Conservation (phyloP, 1,140 invertebrate genomes). For the Ganaspis sp. region DNA sequence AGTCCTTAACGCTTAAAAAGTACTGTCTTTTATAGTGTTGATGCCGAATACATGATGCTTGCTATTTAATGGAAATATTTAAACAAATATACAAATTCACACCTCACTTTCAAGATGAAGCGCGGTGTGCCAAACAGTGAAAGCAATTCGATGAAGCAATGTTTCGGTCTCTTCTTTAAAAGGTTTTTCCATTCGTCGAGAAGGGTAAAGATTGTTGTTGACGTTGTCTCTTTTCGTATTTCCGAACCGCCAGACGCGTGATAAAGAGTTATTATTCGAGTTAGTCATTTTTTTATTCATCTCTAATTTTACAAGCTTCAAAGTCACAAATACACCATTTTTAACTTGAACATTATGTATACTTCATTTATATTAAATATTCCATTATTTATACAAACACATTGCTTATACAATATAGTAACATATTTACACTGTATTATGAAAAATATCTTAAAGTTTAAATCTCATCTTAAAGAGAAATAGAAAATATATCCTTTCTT, state of each 20-base stretch:
- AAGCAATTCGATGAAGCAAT: slow-evolving; percentile 78
- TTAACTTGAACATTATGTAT: background rate
- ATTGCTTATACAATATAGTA: too few species aligned
- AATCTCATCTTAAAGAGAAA: too few species aligned
- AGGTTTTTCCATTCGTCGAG: slow-evolving; percentile 44
- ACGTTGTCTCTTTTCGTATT: slow-evolving; percentile 58
- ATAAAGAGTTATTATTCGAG: slow-evolving; percentile 62
- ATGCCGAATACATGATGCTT: too few species aligned
- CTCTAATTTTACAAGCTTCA: background rate
- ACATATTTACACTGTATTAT: too few species aligned
- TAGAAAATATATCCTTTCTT: too few species aligned
- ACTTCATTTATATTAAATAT: too few species aligned
- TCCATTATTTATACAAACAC: too few species aligned
- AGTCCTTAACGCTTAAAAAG: too few species aligned
- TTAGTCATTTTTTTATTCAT: slow-evolving; percentile 57
- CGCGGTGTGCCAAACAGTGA: slow-evolving; percentile 80
- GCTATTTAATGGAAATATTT: too few species aligned
- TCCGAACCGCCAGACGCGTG: slow-evolving; percentile 65
- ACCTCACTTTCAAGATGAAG: slow-evolving; percentile 78
- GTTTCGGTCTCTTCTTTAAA: slow-evolving; percentile 69
- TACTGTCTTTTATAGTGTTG: too few species aligned
- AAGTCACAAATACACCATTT: background rate
- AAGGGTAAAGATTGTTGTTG: slow-evolving; percentile 61
- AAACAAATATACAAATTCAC: slow-evolving; percentile 38
- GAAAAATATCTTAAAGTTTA: too few species aligned